A percentile compares a stretch with the other conserved stretches of the same genome.
Conservation (phyloP, 2,797 vertebrate species). For the Echeneis naucrates region DNA sequence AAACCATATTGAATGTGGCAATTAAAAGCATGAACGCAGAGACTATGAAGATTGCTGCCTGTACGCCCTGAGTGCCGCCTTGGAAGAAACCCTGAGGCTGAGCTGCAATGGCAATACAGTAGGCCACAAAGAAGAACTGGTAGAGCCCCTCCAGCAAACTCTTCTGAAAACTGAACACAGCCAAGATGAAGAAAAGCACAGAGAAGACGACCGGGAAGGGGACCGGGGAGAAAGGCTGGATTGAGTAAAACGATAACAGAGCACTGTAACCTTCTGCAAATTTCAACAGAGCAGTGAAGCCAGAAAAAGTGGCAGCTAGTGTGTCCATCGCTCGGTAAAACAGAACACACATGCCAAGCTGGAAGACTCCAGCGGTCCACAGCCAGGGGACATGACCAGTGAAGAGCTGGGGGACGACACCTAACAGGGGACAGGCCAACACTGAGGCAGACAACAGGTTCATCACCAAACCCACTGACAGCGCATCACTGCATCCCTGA, state of each 20-base stretch:
- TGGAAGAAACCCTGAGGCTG: conserved; percentile 84
- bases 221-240: conserved; percentile 72
- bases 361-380: conserved; percentile 88
- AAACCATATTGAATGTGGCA: conserved; percentile 81
- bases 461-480: conserved; percentile 80
- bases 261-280: conserved; percentile 87
- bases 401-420: conserved; percentile 81
- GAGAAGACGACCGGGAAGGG: conserved; percentile 86
- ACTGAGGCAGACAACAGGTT: conserved; percentile 88
- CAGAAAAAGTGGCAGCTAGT: conserved; percentile 85
- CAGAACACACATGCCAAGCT: conserved; percentile 85
- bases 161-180: conserved; percentile 83
- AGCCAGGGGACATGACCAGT: conserved; percentile 89
- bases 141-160: conserved; percentile 86
- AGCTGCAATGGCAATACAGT: conserved; percentile 86
- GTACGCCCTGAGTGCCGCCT: conserved; percentile 86
- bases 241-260: conserved; percentile 74
- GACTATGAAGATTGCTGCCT: conserved; percentile 85
- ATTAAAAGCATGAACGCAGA: conserved; percentile 82
- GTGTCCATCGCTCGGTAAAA: conserved; percentile 85
- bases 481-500: conserved; percentile 50
- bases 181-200: conserved; percentile 85
- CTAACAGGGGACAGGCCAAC: conserved; percentile 86
- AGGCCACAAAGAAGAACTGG: conserved; percentile 85
- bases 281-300: conserved; percentile 86